Percentiles rank a stretch among this genome's conserved stretches.
Evolutionary conservation across 1,140 invertebrate genomes (phyloP).

Genomic region (Neodiprion fabricii): DNA sequence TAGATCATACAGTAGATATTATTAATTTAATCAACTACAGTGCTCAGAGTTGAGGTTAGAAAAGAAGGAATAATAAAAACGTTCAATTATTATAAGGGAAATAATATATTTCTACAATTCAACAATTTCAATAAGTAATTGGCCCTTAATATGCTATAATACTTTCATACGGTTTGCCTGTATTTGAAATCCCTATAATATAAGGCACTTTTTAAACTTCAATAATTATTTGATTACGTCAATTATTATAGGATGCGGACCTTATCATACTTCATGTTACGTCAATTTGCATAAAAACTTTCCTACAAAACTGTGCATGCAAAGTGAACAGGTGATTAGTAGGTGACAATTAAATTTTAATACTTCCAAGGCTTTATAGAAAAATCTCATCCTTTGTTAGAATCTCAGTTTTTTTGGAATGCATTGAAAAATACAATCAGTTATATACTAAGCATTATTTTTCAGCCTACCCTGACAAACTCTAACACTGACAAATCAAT

Average conservation of each 20-base stretch:
- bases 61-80: background rate
- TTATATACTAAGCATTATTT: background rate
- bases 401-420: background rate
- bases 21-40: too few species aligned
- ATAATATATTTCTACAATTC: constrained; percentile 2
- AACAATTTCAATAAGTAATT: background rate
- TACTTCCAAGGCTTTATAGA: background rate
- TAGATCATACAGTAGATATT: too few species aligned
- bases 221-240: background rate
- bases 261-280: background rate
- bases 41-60: too few species aligned
- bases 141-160: background rate
- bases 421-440: background rate
- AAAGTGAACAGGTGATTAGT: too few species aligned
- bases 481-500: too few species aligned
- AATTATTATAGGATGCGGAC: background rate
- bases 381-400: background rate
- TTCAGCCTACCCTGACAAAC: background rate
- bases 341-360: background rate
- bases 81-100: background rate
- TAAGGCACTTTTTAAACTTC: constrained; percentile 1
- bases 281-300: background rate
- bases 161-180: background rate
- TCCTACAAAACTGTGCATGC: background rate
- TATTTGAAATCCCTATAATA: background rate